A percentile compares a stretch with the other conserved stretches of the same genome.
Evolutionary conservation across 2,888 invertebrate genomes (phyloP).

Genomic region (Palloptera scutellata): DNA sequence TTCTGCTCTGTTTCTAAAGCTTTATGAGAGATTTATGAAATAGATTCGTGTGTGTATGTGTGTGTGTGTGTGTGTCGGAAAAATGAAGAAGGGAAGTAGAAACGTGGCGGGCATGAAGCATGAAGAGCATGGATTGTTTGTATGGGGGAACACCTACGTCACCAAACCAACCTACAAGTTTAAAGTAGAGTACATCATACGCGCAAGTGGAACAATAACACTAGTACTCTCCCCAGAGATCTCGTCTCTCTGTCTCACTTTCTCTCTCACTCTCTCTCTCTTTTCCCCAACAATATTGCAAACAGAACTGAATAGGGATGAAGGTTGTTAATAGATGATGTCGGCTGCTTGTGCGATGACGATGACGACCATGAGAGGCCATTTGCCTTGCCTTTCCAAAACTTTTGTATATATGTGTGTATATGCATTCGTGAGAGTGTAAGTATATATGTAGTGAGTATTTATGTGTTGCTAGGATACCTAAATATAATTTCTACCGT

Average conservation of each 20-base stretch:
- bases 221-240: not conserved
- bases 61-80: too few species aligned
- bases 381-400: conserved; percentile 45
- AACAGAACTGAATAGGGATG: too few species aligned
- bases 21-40: not conserved
- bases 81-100: too few species aligned
- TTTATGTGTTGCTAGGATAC: not conserved
- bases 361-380: conserved; percentile 57
- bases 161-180: conserved; percentile 18
- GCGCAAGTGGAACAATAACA: conserved; percentile 1
- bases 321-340: conserved; percentile 3
- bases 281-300: not conserved
- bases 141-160: conserved; percentile 22
- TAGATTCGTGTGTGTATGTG: not conserved
- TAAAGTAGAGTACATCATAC: not conserved
- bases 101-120: not conserved
- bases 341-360: conserved; percentile 36
- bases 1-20: conserved; percentile 5
- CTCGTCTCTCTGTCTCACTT: not conserved
- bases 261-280: conserved; percentile 3
- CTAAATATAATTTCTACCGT: not conserved
- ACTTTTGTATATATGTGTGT: not conserved
- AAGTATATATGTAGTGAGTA: not conserved
- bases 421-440: not conserved
- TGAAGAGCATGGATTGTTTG: not conserved